Evolutionary conservation across 2,888 invertebrate genomes (phyloP), one percentile per base, ranked within the genome.

Genomic region (Hipparchia sbordonii): DNA sequence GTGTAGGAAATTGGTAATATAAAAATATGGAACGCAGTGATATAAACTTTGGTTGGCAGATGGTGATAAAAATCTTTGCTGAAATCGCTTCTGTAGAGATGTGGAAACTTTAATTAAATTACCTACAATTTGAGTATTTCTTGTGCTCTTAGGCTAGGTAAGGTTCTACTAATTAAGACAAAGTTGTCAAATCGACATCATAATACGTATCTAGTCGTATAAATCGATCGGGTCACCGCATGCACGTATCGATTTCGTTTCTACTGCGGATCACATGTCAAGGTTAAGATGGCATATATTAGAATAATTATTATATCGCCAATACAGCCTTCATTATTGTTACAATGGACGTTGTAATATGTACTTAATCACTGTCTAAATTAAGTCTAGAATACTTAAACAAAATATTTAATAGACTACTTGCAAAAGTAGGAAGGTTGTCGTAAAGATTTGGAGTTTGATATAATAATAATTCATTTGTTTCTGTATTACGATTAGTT

Each of bases 181-280:
- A 63, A 59, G 59, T 63, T 60, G 62, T 65, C 65, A 60, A 52
- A 51, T 46, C 33, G 39, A 60, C 60, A 60, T 51, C 52, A 68
- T 66, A 54, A 63, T 66, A 57, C 61, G n/a, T 51, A 56, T 39
- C 39, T 39, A 39, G 62, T 61, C 12, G 45, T 62, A 65, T 56
- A 65, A 72, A 74, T 74, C 72, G 74, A 70, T 74, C 74, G 68
- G 67, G 59, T 76, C 74, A 76, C 76, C 76, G 71, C 76, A 76
- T 74, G 60, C 67, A 59, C 46, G 70, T 75, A 74, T 74, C 74
- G 74, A 60, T 67, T 62, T 73, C 70, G 56, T 59, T 76, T 72
- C 72, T 56, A 69, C 62, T 74, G 71, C 72, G 68, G 74, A 72
- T 76, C 74, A 51, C 72, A 71, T 76, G 74, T 74, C 74, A 74